Base-by-base conservation (phyloP, 1,140 invertebrate species). In the Hydropsyche tenuis region DNA sequence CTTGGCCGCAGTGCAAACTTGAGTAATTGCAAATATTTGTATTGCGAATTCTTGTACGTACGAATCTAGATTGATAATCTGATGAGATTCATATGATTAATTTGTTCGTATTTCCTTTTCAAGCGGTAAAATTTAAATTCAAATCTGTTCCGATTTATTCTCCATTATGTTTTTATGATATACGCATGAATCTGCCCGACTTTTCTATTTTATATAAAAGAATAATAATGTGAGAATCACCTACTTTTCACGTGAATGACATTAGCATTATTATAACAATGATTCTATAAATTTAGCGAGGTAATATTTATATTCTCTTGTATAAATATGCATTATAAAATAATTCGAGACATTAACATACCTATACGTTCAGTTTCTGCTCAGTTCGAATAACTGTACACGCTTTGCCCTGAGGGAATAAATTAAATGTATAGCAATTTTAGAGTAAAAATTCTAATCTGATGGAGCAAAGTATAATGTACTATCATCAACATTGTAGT, bases 401-500 rank as follows among this genome's bases (percentile, higher is more conserved):
- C 12, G 14, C 46, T 4, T 1, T 53, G 48, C 48, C 48, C 48
- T 53, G 5, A 18, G 48, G 48, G 48, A 53, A 20, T 37, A 53
- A 53, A 53, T 53, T 53, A 18, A 53, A 53, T 18, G 48, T 53
- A 53, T 18, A 53, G 48, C 48, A 53, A 18, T 53, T 53, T 53
- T 20, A 18, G 20, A 18, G 6, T 18, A 53, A 53, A 53, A 53
- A 53, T 53, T 53, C 48, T 53, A 53, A 18, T 53, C 16, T 53
- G 7, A 18, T 18, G 48, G 16, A 53, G 18, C 16, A 20, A 18
- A 20, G 20, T 53, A 11, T 18, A 53, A 18, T 53, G 6, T 18
- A 18, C 48, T 53, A 18, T 53, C 48, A 18, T 53, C 9, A 48
- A 9, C 30, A 37, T 37, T 37, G 30, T 37, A 37, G 30, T 37